A percentile compares a stretch with the other conserved stretches of the same genome.
phyloP scores from a whole-genome alignment of 2,888 invertebrate species.

The Tubulanus polymorphus region DNA sequence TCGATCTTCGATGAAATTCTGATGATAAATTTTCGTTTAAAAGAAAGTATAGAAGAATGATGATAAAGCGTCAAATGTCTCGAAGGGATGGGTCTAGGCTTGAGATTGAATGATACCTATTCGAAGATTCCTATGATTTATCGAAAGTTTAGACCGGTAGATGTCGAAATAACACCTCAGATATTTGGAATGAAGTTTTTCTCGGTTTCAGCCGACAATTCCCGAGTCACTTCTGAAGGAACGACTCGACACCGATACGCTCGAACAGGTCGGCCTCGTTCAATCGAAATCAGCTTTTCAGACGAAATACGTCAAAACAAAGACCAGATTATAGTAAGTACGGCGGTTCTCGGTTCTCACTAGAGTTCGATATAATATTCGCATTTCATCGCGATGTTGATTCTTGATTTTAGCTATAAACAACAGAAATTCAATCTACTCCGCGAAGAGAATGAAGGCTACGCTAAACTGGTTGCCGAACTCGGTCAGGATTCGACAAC shows the following conservation, averaged over 20 bases:
- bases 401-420: slow-evolving; percentile 78
- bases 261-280: slow-evolving; percentile 85
- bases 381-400: too few species aligned
- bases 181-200: neutral
- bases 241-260: slow-evolving; percentile 85
- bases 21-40: too few species aligned
- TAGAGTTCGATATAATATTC: neutral
- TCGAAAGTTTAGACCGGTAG: too few species aligned
- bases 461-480: slow-evolving; percentile 92
- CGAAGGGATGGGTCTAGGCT: too few species aligned
- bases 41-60: too few species aligned
- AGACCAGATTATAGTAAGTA: slow-evolving; percentile 95
- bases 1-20: too few species aligned
- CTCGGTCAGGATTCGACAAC: slow-evolving; percentile 71
- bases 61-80: too few species aligned
- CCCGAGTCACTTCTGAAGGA: slow-evolving; percentile 85
- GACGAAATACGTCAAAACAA: slow-evolving; percentile 88
- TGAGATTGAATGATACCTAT: too few species aligned
- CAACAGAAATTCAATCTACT: slow-evolving; percentile 98
- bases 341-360: neutral
- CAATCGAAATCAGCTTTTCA: slow-evolving; percentile 65
- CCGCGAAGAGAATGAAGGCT: slow-evolving; percentile 98
- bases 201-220: slow-evolving; percentile 36
- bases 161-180: too few species aligned
- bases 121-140: neutral